These are phyloP conservation scores for Pediacus dermestoides DNA, from an alignment of 2,888 invertebrate species.

Conservation along the genomic window DNA sequence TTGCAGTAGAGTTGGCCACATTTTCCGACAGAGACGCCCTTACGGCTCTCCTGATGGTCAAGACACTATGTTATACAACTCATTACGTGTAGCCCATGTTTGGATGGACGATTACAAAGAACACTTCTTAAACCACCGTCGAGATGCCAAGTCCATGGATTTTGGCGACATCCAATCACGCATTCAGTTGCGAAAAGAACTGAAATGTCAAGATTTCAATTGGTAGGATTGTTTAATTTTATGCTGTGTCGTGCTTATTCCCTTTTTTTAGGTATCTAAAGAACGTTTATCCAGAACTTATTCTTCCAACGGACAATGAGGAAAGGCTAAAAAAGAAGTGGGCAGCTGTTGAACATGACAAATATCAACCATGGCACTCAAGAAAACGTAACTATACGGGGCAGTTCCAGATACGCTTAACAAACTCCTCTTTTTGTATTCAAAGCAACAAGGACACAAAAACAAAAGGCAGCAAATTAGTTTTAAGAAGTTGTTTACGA, in stretches of 20 bases:
- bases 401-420: conserved; percentile 66
- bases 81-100: conserved; percentile 86
- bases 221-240: too few species aligned
- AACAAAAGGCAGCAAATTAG: conserved; percentile 71
- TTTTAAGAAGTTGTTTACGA: conserved; percentile 67
- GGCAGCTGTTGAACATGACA: conserved; percentile 60
- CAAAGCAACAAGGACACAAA: conserved; percentile 74
- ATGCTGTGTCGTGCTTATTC: too few species aligned
- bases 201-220: conserved; percentile 77
- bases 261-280: too few species aligned
- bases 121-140: conserved; percentile 69
- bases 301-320: conserved; percentile 59
- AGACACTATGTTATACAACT: conserved; percentile 88
- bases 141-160: conserved; percentile 57
- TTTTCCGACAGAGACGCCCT: conserved; percentile 90
- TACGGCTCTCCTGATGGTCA: conserved; percentile 79
- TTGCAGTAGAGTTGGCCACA: conserved; percentile 94
- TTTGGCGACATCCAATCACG: conserved; percentile 82
- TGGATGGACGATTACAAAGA: conserved; percentile 97
- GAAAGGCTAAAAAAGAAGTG: conserved; percentile 58
- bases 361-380: conserved; percentile 80
- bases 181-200: conserved; percentile 63
- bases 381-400: conserved; percentile 72
- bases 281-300: conserved; percentile 78
- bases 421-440: conserved; percentile 71